Evolutionary conservation across 1,140 invertebrate species (phyloP), one percentile per base, ranked within the genome.

Genomic region (Hycleus phaleratus): DNA sequence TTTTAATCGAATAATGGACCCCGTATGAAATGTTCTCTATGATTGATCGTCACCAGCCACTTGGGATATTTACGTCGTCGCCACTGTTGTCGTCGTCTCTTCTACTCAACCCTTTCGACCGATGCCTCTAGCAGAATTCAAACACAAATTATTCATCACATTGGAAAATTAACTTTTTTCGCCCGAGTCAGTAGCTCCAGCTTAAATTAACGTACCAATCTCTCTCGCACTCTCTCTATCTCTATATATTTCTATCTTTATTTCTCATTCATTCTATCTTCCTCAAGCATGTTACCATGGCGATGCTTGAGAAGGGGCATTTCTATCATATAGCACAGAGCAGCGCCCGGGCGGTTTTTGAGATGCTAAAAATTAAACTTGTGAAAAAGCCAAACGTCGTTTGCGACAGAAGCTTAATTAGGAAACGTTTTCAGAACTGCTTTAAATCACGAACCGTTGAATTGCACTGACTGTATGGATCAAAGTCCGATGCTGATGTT

Each of bases 371-470:
- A 70, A 70, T 70, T 67, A 70, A 69, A 69, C 58, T 69, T 64
- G 63, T 64, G 64, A 69, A 70, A 72, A 71, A 67, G 58, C 63
- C 63, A 68, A 71, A 69, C 70, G 68, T 68, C 70, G 67, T 72
- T 71, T 72, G 71, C 71, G 71, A 73, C 72, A 73, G 71, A 72
- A 68, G 72, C 72, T 73, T 73, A 73, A 73, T 73, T 73, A 73
- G 72, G 68, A 72, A 73, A 71, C 72, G 70, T 71, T 73, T 71
- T 69, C 67, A 65, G 65, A 64, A 66, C 65, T 61, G 63, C 65
- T 69, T 63, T 69, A 69, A 71, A 72, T 71, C 69, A 72, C 66
- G 63, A 62, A 62, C 59, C 61, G 64, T 65, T 53, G 68, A 70
- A 70, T 70, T 70, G 68, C 56, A 50, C 12, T 49, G 58, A 4